Conservation (phyloP, 2,888 invertebrate genomes). For the Dicyrtomina minuta region DNA sequence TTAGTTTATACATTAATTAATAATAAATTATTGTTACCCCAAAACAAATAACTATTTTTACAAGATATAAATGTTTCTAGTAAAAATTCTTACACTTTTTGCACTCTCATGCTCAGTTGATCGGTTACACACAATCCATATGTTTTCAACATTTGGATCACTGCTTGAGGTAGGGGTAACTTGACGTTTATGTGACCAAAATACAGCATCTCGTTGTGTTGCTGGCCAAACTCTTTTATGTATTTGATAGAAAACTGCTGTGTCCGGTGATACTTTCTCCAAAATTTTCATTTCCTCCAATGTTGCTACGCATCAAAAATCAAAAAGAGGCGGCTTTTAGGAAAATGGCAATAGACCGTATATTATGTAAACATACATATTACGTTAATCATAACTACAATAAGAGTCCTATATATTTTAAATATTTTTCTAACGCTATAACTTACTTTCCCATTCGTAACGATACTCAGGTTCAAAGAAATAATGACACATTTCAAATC, state of each 20-base stretch:
- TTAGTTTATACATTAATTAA: no score
- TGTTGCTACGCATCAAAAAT: constrained; percentile 65
- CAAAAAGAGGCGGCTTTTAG: no score
- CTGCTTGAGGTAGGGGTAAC: constrained; percentile 64
- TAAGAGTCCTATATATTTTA: no score
- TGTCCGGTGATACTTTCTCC: constrained; percentile 85
- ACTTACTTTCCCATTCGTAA: constrained; percentile 96
- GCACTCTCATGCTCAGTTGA: constrained; percentile 82
- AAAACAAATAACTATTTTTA: constrained; percentile 60
- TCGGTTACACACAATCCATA: constrained; percentile 96
- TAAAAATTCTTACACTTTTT: no score
- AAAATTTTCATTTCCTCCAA: constrained; percentile 91
- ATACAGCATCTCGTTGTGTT: constrained; percentile 94
- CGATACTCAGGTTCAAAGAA: constrained; percentile 95
- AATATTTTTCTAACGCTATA: no score
- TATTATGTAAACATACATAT: no score
- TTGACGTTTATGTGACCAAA: constrained; percentile 93
- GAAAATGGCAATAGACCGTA: no score
- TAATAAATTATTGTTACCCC: no score
- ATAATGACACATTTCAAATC: constrained; percentile 95
- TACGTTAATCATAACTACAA: no score
- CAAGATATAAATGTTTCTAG: constrained; percentile 62
- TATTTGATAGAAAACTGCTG: constrained; percentile 88
- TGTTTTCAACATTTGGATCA: constrained; percentile 72
- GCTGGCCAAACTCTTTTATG: constrained; percentile 99